Percentiles rank a stretch among this genome's conserved stretches.
Evolutionary conservation across 2,888 invertebrate genomes (phyloP).

Genomic region (Marasmarcha lunaedactyla): DNA sequence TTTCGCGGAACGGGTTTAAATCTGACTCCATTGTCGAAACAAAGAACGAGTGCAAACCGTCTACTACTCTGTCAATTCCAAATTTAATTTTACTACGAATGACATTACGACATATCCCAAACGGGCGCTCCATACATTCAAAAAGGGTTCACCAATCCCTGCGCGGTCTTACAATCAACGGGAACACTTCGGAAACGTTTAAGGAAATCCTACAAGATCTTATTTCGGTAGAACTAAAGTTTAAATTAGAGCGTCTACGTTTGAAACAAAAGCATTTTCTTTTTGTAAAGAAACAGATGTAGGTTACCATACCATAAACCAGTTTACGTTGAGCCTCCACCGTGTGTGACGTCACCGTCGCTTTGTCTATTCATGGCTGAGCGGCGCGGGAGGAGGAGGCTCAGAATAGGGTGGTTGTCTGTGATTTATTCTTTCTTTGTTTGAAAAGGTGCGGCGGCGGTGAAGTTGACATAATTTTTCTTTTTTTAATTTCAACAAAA

Average conservation of each 20-base stretch:
- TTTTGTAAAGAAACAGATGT: constrained; percentile 21
- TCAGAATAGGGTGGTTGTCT: constrained; percentile 25
- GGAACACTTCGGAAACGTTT: too few relatives aligned
- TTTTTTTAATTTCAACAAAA: neutral
- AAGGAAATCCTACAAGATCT: too few relatives aligned
- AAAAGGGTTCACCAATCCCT: neutral
- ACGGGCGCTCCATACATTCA: neutral
- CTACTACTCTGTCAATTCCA: too few relatives aligned
- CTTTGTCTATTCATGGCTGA: constrained; percentile 18
- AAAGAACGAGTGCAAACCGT: too few relatives aligned
- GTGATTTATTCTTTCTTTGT: constrained; percentile 66
- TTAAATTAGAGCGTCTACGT: neutral
- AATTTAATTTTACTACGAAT: neutral
- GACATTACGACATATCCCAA: neutral
- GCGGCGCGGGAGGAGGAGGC: constrained; percentile 25
- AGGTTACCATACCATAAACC: constrained; percentile 20
- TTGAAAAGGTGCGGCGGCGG: constrained; percentile 34
- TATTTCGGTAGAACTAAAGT: neutral
- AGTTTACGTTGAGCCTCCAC: constrained; percentile 17
- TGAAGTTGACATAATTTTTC: constrained; percentile 46
- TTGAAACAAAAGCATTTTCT: constrained; percentile 1
- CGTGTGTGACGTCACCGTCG: neutral
- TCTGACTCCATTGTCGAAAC: too few relatives aligned
- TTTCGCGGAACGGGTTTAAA: too few relatives aligned
- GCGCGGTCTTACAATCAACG: too few relatives aligned